These are phyloP conservation scores for Mastomys coucha DNA, from an alignment of 2,113 vertebrate genomes.

Conservation along the genomic window DNA sequence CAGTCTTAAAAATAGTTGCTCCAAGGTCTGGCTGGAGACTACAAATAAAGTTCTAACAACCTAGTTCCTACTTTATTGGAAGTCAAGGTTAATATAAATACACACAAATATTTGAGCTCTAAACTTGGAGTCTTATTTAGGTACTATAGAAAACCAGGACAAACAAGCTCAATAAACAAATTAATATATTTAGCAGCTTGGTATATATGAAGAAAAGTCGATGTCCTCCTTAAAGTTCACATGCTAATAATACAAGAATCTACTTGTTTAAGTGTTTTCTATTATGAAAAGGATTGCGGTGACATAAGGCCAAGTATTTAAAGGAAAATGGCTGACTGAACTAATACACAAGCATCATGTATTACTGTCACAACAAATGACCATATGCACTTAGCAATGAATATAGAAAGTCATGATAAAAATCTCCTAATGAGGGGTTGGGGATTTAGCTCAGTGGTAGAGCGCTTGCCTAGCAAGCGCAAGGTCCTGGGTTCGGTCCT, in stretches of 20 bases:
- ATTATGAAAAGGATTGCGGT: slow-evolving; percentile 44
- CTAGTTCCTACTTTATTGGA: slow-evolving; percentile 46
- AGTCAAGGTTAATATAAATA: slow-evolving; percentile 68
- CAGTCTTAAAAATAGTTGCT: slow-evolving; percentile 36
- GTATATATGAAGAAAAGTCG: slow-evolving; percentile 15
- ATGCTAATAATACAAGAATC: slow-evolving; percentile 12
- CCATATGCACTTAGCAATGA: background rate
- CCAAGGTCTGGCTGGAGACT: background rate
- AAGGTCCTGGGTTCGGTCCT: no score
- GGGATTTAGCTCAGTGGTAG: no score
- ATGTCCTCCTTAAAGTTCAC: slow-evolving; percentile 19
- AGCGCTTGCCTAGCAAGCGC: no score
- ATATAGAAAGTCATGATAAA: slow-evolving; percentile 1
- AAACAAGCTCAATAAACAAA: slow-evolving; percentile 53
- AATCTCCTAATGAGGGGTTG: no score
- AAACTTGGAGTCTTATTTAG: slow-evolving; percentile 62
- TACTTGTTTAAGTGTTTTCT: background rate
- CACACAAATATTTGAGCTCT: slow-evolving; percentile 64
- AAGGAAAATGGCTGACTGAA: background rate
- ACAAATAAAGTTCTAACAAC: slow-evolving; percentile 55
- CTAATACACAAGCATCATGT: background rate
- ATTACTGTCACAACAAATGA: slow-evolving; percentile 31
- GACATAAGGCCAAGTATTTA: slow-evolving; percentile 5
- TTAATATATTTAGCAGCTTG: slow-evolving; percentile 19
- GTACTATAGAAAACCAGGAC: slow-evolving; percentile 61